Evolutionary conservation across 2,113 vertebrate species (phyloP), one percentile per base, ranked within the genome.

Genomic region (Ploceus nigricollis): DNA sequence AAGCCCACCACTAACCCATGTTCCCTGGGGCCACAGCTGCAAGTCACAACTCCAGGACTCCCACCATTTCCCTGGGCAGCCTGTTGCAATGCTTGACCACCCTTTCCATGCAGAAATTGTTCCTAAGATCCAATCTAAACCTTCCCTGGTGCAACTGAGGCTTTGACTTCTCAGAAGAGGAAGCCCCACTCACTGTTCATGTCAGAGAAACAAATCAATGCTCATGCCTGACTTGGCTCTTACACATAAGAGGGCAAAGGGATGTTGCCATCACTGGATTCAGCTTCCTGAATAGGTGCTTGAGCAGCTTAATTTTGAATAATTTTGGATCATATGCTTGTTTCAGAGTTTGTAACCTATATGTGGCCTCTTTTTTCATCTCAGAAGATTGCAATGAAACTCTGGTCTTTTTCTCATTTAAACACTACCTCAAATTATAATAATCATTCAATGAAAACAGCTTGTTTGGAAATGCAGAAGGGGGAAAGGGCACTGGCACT

Each of bases 401-500:
- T 76, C n/a, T 48, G n/a, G 20, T 44, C 19, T 76, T 76, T 60
- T 68, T 40, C 47, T 54, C 1, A 2, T 64, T 78, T 40, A 71
- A 65, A 85, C 6, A 33, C 1, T 28, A 44, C 21, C 73, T 90
- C 24, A 56, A 82, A 85, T 71, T 4, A 37, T 2, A 60, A 9
- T 1, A 68, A 30, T 13, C 6, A 69, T 60, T 76, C 4, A 8
- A 25, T 11, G 16, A 69, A 78, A 76, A 51, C 2, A 28, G 18
- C 31, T 45, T 71, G 1, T 31, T 71, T 70, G 48, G n/a, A 79
- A 88, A 69, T 5, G 4, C 2, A 71, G 35, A 53, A 6, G 33
- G 4, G 2, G 2, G 4, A 15, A 53, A 70, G 39, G 6, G 4
- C 23, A 17, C 15, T 45, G 28, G 4, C 8, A 57, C 2, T 11